phyloP scores from a whole-genome alignment of 2,797 vertebrate species.

The Poeciliopsis presidionis region DNA sequence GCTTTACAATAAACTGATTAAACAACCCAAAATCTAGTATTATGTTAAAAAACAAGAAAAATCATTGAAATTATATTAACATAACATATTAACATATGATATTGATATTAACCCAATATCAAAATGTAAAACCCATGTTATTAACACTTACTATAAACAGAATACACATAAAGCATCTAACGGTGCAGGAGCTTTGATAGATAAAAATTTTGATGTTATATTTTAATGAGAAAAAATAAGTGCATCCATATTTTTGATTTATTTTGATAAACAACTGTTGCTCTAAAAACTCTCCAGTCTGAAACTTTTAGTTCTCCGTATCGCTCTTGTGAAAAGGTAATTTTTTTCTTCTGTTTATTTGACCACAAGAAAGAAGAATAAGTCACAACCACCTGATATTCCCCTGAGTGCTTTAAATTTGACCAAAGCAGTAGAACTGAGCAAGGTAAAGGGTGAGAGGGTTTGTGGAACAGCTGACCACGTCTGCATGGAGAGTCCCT shows the following conservation, averaged over 20 bases:
- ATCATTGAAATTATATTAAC: background rate
- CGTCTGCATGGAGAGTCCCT: constrained; percentile 59
- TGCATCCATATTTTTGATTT: background rate
- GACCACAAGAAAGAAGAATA: background rate
- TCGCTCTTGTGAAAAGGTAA: background rate
- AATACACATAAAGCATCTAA: background rate
- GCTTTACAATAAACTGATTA: background rate
- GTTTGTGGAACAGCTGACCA: constrained; percentile 63
- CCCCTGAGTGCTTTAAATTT: constrained; percentile 45
- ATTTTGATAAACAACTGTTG: background rate
- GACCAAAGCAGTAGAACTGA: constrained; percentile 53
- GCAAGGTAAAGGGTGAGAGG: constrained; percentile 52
- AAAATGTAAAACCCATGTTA: background rate
- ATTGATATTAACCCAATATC: background rate
- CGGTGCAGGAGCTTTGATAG: no score
- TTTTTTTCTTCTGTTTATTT: background rate
- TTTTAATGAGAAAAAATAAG: no score
- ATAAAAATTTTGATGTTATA: no score
- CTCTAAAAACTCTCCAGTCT: background rate
- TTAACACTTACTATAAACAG: background rate
- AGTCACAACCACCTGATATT: constrained; percentile 16
- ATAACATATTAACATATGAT: background rate
- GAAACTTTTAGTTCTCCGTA: background rate
- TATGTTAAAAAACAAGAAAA: background rate
- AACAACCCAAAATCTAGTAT: background rate